Evolutionary conservation across 2,888 invertebrate species (phyloP), one percentile per base, ranked within the genome.

Genomic region (Lacanobia wlatinum): DNA sequence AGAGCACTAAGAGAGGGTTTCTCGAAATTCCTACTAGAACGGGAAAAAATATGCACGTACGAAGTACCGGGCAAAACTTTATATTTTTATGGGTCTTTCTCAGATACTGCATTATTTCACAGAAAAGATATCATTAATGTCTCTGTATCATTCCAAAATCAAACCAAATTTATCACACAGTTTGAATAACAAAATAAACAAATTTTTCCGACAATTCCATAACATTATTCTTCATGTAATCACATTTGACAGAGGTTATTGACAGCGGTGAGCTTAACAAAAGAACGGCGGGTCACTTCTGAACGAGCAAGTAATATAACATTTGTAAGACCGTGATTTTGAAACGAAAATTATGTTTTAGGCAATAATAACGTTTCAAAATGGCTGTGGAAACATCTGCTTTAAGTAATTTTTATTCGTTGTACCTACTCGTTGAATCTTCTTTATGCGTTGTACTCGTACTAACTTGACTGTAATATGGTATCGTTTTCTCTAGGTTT

Each of bases 191-290:
- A 56, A 60, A 53, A 18, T 62, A 52, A 50, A 56, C 60, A 56
- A 43, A 28, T 21, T 59, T 59, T 52, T 23, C 52, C 21, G 8
- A 23, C 18, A 10, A 34, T 71, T 71, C 50, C n/a, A 12, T 55
- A 53, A 53, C n/a, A 58, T 50, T 50, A n/a, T 43, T 62, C 40
- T 61, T 9, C n/a, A 38, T 50, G 34, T 50, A 23, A 23, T 63
- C 21, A 66, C 43, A 50, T 66, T 66, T 62, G 66, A 62, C 71
- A 59, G 53, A 53, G 40, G 62, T 66, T 77, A 76, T 77, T 77
- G 77, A 71, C 66, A 55, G 53, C 59, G 43, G 62, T 28, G 43
- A 60, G 46, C 48, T 46, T 50, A 59, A 71, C 38, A 72, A 77
- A 67, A 38, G 60, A 34, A 34, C 52, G 53, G 5, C 21, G 60